phyloP scores from a whole-genome alignment of 2,113 vertebrate species.

The Corythaixoides concolor region DNA sequence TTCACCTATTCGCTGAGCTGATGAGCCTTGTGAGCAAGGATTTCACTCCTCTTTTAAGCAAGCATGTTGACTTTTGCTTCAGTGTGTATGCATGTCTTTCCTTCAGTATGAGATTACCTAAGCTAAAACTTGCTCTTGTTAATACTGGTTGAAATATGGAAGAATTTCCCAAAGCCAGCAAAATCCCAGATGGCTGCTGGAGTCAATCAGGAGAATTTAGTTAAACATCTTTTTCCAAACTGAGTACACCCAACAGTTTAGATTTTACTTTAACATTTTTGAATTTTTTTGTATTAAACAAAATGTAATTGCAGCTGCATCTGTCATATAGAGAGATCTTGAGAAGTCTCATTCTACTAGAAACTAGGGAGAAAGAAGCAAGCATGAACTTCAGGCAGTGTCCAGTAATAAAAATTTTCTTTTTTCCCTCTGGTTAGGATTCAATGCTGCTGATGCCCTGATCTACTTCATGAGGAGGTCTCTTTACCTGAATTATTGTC shows the following conservation, averaged over 20 bases:
- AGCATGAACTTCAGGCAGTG: background rate
- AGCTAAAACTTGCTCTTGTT: background rate
- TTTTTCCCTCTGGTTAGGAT: background rate
- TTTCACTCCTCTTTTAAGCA: background rate
- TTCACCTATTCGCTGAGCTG: background rate
- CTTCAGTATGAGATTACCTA: background rate
- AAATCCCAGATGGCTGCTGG: background rate
- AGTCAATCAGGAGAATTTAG: background rate
- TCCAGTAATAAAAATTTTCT: background rate
- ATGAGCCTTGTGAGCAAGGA: background rate
- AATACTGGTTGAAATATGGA: background rate
- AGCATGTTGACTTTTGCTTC: background rate
- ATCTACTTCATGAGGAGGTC: background rate
- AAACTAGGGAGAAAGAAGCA: background rate
- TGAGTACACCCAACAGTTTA: background rate
- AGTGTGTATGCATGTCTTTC: background rate
- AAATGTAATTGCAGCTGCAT: background rate
- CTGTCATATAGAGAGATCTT: background rate
- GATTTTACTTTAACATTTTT: background rate
- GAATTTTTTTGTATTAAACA: background rate
- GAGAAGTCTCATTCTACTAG: background rate
- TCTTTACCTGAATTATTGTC: background rate
- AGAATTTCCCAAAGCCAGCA: background rate
- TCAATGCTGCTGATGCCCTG: background rate
- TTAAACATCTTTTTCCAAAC: background rate